Conservation (phyloP, 2,113 vertebrate genomes). For the Macaca fascicularis region DNA sequence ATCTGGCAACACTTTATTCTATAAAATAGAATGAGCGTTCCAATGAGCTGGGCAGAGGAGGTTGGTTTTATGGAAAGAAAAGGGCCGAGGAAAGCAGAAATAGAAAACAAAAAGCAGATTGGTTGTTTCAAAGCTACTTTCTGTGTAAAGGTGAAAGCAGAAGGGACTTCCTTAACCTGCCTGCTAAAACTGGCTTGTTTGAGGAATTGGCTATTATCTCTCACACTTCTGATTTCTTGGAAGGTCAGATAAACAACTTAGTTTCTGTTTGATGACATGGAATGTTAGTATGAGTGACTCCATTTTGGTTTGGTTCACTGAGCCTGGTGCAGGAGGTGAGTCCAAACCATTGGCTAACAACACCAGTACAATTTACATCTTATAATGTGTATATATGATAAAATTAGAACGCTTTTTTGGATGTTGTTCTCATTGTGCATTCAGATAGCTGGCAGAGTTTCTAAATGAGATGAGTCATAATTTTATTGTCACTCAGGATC, state of each 20-base stretch:
- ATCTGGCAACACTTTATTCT: not conserved
- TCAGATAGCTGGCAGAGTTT: slow-evolving; percentile 14
- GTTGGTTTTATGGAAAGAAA: not conserved
- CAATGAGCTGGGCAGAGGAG: not conserved
- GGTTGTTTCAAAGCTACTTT: not conserved
- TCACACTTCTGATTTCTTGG: not conserved
- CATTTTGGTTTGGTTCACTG: not conserved
- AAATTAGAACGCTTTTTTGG: not conserved
- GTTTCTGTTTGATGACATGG: not conserved
- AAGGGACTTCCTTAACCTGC: not conserved
- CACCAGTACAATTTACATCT: not conserved
- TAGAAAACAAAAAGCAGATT: not conserved
- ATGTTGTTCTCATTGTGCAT: not conserved
- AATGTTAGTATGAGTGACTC: not conserved
- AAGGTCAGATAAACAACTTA: not conserved
- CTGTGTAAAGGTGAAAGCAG: not conserved
- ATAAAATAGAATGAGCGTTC: not conserved
- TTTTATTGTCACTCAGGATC: not conserved
- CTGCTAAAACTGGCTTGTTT: not conserved
- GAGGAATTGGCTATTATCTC: not conserved
- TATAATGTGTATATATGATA: not conserved
- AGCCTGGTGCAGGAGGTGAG: not conserved
- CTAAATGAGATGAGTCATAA: slow-evolving; percentile 55
- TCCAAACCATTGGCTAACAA: not conserved
- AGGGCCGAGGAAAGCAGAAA: not conserved